These are phyloP conservation scores for Loriculus beryllinus DNA, from an alignment of 2,797 vertebrate genomes.

Conservation along the genomic window DNA sequence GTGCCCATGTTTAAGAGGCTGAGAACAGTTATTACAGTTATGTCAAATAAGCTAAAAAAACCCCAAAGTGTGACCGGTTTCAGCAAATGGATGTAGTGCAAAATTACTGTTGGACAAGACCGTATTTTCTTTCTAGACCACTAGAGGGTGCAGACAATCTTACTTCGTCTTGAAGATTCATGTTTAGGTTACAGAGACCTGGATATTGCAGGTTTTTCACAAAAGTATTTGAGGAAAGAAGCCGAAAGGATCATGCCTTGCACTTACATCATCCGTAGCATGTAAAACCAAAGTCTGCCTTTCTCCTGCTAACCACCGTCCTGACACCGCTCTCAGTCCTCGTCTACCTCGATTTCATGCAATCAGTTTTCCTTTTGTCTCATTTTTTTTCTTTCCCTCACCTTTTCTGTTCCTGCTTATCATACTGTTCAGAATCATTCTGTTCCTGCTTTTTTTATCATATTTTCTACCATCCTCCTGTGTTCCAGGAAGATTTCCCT, in stretches of 20 bases:
- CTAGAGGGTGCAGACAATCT: constrained; percentile 1
- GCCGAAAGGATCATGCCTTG: not conserved
- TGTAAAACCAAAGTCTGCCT: not conserved
- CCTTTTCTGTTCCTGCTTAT: not conserved
- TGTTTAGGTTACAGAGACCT: not conserved
- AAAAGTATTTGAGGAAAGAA: not conserved
- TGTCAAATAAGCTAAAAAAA: not conserved
- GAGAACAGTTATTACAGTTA: not conserved
- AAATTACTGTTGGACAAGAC: not conserved
- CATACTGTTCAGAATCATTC: too few species aligned
- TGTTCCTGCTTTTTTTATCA: not conserved
- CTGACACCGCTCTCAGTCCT: not conserved
- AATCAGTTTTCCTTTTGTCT: not conserved
- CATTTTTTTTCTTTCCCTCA: not conserved
- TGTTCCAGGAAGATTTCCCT: not conserved
- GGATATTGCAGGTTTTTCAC: not conserved
- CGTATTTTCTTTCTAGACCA: not conserved
- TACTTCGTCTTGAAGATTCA: not conserved
- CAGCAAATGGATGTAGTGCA: not conserved
- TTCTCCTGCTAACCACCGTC: not conserved
- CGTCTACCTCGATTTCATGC: accelerated
- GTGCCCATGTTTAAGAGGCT: not conserved
- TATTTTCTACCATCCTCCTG: not conserved
- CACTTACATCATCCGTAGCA: not conserved
- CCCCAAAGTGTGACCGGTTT: not conserved